Percentiles rank a stretch among this genome's conserved stretches.
phyloP scores from a whole-genome alignment of 2,888 invertebrate genomes.

The Ommatoiulus sabulosus region DNA sequence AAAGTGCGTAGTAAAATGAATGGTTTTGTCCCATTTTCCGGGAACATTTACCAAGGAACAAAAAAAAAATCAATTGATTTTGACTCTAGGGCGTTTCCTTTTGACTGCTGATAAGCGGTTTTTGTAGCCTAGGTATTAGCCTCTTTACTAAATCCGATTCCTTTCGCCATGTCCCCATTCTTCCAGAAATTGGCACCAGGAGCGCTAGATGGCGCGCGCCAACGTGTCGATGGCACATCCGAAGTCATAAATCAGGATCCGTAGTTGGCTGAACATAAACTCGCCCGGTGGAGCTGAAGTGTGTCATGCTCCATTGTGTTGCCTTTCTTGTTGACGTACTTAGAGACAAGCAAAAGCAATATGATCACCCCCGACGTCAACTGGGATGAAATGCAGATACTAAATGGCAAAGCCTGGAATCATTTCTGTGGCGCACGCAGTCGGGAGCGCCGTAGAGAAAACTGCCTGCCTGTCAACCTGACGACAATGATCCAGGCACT shows the following conservation, averaged over 20 bases:
- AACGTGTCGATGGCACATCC: background rate
- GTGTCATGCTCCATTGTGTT: conserved; percentile 34
- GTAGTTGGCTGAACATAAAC: background rate
- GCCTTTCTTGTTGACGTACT: conserved; percentile 43
- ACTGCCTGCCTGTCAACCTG: conserved; percentile 20
- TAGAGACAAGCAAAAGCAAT: conserved; percentile 38
- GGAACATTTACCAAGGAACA: background rate
- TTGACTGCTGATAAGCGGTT: background rate
- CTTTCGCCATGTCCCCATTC: background rate
- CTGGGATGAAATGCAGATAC: conserved; percentile 39
- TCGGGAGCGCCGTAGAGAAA: conserved; percentile 18
- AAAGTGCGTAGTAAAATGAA: background rate
- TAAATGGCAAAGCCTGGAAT: conserved; percentile 27
- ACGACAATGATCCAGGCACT: conserved; percentile 43
- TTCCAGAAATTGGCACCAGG: background rate
- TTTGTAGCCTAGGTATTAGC: background rate
- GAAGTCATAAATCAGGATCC: conserved; percentile 16
- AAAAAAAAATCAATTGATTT: background rate
- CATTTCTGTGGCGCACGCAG: background rate
- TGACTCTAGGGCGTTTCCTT: background rate
- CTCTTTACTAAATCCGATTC: background rate
- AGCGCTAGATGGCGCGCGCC: background rate
- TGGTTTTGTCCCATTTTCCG: background rate
- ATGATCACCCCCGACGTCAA: conserved; percentile 40
- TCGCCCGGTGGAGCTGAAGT: background rate